Evolutionary conservation across 1,140 invertebrate species (phyloP), one percentile per base, ranked within the genome.

Genomic region (Apis dorsata): DNA sequence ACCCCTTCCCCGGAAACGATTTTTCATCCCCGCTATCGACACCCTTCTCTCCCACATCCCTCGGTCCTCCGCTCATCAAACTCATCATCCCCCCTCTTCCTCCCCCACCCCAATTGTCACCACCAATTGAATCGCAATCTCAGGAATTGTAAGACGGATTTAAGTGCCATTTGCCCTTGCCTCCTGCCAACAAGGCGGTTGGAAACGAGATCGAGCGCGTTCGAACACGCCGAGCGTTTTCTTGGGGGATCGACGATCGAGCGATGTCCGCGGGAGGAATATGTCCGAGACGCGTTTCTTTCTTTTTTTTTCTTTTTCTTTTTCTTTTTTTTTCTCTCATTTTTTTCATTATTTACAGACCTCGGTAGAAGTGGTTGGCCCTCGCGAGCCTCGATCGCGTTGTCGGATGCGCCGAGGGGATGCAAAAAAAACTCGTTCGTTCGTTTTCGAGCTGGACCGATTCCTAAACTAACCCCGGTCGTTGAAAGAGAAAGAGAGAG

Each of bases 121-220:
- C 80, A 90, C 75, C 83, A 87, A 44, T 44, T 44, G 70, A 90
- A 90, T 90, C 83, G 81, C 83, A 60, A 62, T 78, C 34, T 79
- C 79, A 87, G 83, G 62, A 88, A 88, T 89, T 89, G 82, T 87
- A 86, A 77, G 85, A 90, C 82, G 86, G 79, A 89, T 91, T 90
- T 88, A 82, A 90, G 87, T 91, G 87, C 87, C 85, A 87, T 87
- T 81, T 88, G 85, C 85, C 88, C 80, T 60, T 44, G 34, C 34
- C 34, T 86, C 65, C 28, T 24, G 11, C 13, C 69, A 12, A 60
- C 57, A 60, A 44, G 79, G 70, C 77, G 83, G 83, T 70, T 69
- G 74, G 70, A 81, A 55, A 81, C 71, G 83, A 79, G 62, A 82
- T 87, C 79, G 86, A 79, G 65, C 65, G 68, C 44, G 44, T 21